These are phyloP conservation scores for Tetragonisca angustula DNA, from an alignment of 2,888 invertebrate species.

Conservation along the genomic window DNA sequence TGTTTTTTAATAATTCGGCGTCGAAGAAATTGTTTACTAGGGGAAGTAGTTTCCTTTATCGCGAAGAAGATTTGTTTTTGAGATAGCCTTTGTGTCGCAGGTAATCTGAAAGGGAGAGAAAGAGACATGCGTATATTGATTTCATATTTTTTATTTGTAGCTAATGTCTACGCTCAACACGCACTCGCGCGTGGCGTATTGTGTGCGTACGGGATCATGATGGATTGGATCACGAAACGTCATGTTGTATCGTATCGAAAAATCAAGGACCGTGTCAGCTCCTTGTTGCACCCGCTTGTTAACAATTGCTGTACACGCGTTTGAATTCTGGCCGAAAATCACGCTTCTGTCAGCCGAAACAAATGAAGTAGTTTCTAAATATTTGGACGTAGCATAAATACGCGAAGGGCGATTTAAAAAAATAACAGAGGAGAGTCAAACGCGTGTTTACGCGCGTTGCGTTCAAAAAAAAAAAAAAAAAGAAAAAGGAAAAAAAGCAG, in stretches of 20 bases:
- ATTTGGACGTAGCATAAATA: neutral
- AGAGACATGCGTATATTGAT: neutral
- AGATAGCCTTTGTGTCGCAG: neutral
- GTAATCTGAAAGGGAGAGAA: neutral
- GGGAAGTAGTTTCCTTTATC: too few relatives aligned
- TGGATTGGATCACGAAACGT: constrained; percentile 17
- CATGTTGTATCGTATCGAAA: constrained; percentile 4
- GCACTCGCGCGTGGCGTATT: neutral
- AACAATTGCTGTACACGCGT: constrained; percentile 5
- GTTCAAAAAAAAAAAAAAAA: neutral
- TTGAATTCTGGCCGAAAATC: neutral
- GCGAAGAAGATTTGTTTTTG: neutral
- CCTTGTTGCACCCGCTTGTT: constrained; percentile 14
- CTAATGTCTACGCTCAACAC: neutral
- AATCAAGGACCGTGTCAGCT: constrained; percentile 13
- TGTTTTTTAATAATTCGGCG: neutral
- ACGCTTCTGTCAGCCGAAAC: neutral
- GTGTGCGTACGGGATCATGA: constrained; percentile 14
- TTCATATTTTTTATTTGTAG: constrained; percentile 12
- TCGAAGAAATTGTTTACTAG: too few relatives aligned
- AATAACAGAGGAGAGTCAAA: neutral
- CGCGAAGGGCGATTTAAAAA: neutral
- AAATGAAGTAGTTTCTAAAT: constrained; percentile 1
- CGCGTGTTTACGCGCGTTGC: too few relatives aligned
- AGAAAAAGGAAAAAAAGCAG: neutral